Evolutionary conservation across 2,797 vertebrate species (phyloP).

Genomic region (Erpetoichthys calabaricus): DNA sequence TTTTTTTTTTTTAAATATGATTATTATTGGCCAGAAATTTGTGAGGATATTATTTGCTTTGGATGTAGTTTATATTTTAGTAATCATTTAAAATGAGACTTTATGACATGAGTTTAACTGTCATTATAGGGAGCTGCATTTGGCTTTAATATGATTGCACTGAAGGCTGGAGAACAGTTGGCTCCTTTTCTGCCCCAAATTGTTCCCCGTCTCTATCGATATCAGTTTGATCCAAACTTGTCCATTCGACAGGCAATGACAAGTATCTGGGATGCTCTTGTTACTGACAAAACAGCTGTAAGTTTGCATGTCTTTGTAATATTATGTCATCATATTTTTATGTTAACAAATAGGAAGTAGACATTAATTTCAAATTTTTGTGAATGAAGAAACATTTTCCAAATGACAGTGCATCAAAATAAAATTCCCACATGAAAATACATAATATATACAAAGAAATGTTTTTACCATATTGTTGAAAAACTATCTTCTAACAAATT

Average conservation of each 20-base stretch:
- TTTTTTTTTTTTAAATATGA: not conserved
- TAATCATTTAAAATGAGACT: not conserved
- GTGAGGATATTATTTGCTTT: conserved; percentile 3
- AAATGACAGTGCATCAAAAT: no score
- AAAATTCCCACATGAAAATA: no score
- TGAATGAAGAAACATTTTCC: not conserved
- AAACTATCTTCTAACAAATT: no score
- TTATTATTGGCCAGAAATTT: not conserved
- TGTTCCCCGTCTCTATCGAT: conserved; percentile 88
- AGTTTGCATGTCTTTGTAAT: conserved; percentile 20
- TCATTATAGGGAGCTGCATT: conserved; percentile 82
- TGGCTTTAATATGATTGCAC: conserved; percentile 90
- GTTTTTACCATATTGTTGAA: no score
- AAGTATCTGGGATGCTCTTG: conserved; percentile 93
- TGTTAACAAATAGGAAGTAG: not conserved
- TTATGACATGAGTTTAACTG: not conserved
- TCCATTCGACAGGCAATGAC: conserved; percentile 93
- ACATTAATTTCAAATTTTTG: not conserved
- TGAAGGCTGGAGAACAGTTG: conserved; percentile 87
- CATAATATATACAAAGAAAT: no score
- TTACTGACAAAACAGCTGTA: conserved; percentile 80
- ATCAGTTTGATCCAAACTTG: conserved; percentile 95
- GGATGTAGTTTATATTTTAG: conserved; percentile 1
- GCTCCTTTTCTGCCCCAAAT: conserved; percentile 80
- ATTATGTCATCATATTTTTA: not conserved